Evolutionary conservation across 2,888 invertebrate genomes (phyloP).

Genomic region (Phorcus lineatus): DNA sequence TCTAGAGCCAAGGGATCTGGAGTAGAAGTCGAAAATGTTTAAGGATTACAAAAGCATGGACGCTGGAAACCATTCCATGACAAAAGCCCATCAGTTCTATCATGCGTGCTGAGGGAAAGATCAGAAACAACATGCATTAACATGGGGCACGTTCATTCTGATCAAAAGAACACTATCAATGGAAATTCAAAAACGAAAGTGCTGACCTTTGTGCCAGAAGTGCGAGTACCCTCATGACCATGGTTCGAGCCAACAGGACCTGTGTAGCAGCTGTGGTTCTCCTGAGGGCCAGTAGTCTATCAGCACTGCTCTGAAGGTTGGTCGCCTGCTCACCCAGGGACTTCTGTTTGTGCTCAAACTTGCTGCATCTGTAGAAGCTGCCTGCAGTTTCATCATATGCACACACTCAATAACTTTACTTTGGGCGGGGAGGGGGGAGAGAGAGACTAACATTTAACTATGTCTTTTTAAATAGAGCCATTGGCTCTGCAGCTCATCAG

Average conservation of each 20-base stretch:
- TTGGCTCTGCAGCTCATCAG: too few species aligned
- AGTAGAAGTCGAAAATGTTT: too few species aligned
- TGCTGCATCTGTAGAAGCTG: constrained; percentile 41
- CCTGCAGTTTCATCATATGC: constrained; percentile 38
- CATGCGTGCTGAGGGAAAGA: too few species aligned
- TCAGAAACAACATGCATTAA: too few species aligned
- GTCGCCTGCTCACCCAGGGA: constrained; percentile 79
- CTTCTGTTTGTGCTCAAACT: constrained; percentile 56
- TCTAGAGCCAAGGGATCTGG: too few species aligned
- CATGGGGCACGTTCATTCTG: not conserved
- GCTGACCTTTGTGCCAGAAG: constrained; percentile 76
- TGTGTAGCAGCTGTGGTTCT: constrained; percentile 78
- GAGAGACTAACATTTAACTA: too few species aligned
- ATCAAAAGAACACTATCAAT: not conserved
- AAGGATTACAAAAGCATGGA: too few species aligned
- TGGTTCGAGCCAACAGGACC: constrained; percentile 79
- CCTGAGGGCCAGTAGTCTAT: constrained; percentile 78
- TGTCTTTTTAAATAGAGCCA: too few species aligned
- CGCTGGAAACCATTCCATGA: too few species aligned
- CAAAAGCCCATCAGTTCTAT: too few species aligned
- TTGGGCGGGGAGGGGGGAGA: too few species aligned
- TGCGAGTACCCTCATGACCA: constrained; percentile 79
- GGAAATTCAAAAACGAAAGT: too few species aligned
- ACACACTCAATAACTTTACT: not conserved
- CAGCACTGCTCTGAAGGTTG: constrained; percentile 76